phyloP scores from a whole-genome alignment of 2,888 invertebrate genomes.

The Chelonus formosanus region DNA sequence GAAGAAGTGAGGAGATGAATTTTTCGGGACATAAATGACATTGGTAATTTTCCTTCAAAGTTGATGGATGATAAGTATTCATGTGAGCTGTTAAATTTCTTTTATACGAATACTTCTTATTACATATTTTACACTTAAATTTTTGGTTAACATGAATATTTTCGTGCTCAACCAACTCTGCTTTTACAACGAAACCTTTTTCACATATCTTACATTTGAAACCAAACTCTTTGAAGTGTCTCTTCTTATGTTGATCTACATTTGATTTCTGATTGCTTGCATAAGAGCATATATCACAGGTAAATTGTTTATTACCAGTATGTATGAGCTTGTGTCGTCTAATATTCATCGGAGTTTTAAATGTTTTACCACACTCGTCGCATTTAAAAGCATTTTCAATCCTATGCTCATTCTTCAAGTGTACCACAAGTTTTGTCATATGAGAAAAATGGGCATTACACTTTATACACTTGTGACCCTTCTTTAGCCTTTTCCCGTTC shows the following conservation, averaged over 20 bases:
- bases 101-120: constrained; percentile 53
- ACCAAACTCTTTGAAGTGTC: constrained; percentile 52
- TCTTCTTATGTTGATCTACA: constrained; percentile 51
- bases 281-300: constrained; percentile 55
- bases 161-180: constrained; percentile 54
- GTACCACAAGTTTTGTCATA: constrained; percentile 58
- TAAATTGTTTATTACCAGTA: constrained; percentile 49
- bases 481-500: constrained; percentile 43
- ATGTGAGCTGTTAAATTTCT: constrained; percentile 55
- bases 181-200: constrained; percentile 51
- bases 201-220: constrained; percentile 52
- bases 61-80: constrained; percentile 43
- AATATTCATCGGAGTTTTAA: constrained; percentile 55
- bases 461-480: constrained; percentile 52
- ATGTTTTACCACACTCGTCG: constrained; percentile 53
- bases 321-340: constrained; percentile 57
- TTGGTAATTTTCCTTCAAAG: too few relatives aligned
- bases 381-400: constrained; percentile 56
- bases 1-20: not conserved
- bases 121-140: constrained; percentile 54
- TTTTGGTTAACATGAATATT: constrained; percentile 50
- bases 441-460: constrained; percentile 56
- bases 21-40: constrained; percentile 13
- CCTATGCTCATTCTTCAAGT: constrained; percentile 56
- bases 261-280: constrained; percentile 55